A percentile compares a stretch with the other conserved stretches of the same genome.
These are phyloP conservation scores for Porites rus DNA, from an alignment of 92 coral and sea anemone genomes.

Conservation along the genomic window DNA sequence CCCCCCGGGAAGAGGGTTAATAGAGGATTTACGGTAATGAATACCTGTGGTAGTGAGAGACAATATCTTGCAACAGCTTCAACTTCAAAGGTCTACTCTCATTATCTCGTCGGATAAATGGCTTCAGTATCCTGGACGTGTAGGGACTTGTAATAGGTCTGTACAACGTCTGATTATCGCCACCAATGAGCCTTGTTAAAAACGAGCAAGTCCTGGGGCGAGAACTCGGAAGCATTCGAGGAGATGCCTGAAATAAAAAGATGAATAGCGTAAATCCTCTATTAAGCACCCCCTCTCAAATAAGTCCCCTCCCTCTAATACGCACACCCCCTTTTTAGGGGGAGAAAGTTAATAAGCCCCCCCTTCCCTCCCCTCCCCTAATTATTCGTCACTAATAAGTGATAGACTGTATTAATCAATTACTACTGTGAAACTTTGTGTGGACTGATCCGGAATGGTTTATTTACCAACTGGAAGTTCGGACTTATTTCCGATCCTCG, in stretches of 20 bases:
- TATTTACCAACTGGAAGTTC: no score
- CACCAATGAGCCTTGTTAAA: constrained; percentile 87
- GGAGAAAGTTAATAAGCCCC: no score
- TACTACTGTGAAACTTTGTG: no score
- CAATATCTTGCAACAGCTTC: constrained; percentile 76
- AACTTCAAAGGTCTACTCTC: constrained; percentile 93
- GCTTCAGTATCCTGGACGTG: constrained; percentile 95
- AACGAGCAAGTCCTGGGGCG: constrained; percentile 67
- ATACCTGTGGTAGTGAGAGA: constrained; percentile 64
- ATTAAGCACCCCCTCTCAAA: no score
- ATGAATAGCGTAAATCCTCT: not conserved
- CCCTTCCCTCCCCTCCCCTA: no score
- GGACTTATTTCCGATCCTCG: no score
- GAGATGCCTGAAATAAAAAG: constrained; percentile 65
- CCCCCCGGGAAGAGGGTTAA: not conserved
- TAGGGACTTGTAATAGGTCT: constrained; percentile 98
- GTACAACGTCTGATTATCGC: constrained; percentile 70
- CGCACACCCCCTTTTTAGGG: no score
- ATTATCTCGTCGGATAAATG: constrained; percentile 90
- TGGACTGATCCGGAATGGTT: no score
- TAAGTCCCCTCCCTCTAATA: no score
- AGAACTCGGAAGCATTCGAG: constrained; percentile 70
- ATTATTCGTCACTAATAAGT: no score
- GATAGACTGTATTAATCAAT: no score
- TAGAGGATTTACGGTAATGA: not conserved